phyloP scores from a whole-genome alignment of 2,888 invertebrate species.

The Ochropacha duplaris region DNA sequence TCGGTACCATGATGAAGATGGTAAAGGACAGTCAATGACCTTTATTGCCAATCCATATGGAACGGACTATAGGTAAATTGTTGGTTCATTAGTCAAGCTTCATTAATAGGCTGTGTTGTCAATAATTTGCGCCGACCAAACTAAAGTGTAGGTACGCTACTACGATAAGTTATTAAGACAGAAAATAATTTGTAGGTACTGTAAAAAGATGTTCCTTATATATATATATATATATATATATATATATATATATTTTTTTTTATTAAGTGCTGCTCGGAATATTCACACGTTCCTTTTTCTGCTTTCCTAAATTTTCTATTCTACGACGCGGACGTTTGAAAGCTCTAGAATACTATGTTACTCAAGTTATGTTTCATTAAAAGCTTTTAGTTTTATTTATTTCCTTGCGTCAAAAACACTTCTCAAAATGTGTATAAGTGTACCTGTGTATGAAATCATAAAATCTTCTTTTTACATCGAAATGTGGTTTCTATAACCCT shows the following conservation, averaged over 20 bases:
- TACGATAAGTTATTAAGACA: slow-evolving; percentile 34
- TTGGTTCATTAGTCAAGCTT: neutral
- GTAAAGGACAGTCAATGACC: no score
- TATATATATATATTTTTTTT: slow-evolving; percentile 19
- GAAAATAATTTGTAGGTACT: slow-evolving; percentile 34
- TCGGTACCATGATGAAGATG: no score
- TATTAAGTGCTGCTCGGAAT: slow-evolving; percentile 24
- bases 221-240: slow-evolving; percentile 18
- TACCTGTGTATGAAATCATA: neutral
- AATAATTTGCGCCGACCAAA: slow-evolving; percentile 62
- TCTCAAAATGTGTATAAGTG: neutral
- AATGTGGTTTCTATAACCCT: slow-evolving; percentile 27
- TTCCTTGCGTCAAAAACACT: neutral
- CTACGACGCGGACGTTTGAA: slow-evolving; percentile 1
- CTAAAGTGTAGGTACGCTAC: slow-evolving; percentile 27
- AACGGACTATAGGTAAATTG: neutral
- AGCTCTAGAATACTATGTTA: neutral
- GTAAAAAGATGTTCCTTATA: slow-evolving; percentile 43
- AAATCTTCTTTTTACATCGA: slow-evolving; percentile 22
- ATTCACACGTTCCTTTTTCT: slow-evolving; percentile 17
- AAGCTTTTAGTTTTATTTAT: neutral
- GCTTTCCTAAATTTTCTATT: slow-evolving; percentile 15
- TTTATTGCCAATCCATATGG: no score
- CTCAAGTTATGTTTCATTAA: neutral
- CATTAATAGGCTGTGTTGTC: slow-evolving; percentile 13